Evolutionary conservation across 2,113 vertebrate species (phyloP), one percentile per base, ranked within the genome.

Genomic region (Limanda limanda): DNA sequence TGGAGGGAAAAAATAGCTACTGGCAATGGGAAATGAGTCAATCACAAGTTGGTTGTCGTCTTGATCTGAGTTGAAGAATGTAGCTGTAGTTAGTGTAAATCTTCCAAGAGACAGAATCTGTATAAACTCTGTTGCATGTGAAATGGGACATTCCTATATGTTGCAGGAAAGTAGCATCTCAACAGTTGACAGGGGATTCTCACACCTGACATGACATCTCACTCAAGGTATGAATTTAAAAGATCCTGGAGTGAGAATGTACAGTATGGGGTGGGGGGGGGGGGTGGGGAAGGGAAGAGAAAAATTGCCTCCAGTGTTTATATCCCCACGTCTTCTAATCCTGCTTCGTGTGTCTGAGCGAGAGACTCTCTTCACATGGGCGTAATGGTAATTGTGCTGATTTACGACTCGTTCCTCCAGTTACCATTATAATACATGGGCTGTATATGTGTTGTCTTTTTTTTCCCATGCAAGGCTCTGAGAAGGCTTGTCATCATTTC

Each of bases 311-410:
- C 77, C 7, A 21, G 51, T 54, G 18, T n/a, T 71, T 76, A 90
- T 76, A 63, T 85, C 75, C 69, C 74, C 68, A 54, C 78, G 73
- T 90, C 76, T 83, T 71, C 70, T 82, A 71, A 76, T 82, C 63
- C 63, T n/a, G 35, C 58, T 63, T 82, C 57, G 48, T 88, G 79
- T 68, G 65, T 80, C 87, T 88, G 74, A 86, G 70, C 14, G 52
- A 87, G 52, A 87, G 74, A 58, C 77, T 85, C 35, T 79, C 75
- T 71, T 71, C 56, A 82, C 71, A 84, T 78, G 85, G 79, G 74
- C 47, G 78, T 89, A 76, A 79, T 87, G 45, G 56, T 91, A 88
- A 91, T 92, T 84, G 86, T 60, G 76, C n/a, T 87, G 85, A 93
- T 89, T 90, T 87, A 89, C 69, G 62, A 89, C 88, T 87, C 3